phyloP scores from a whole-genome alignment of 2,113 vertebrate genomes.

The Ceyx cyanopectus region DNA sequence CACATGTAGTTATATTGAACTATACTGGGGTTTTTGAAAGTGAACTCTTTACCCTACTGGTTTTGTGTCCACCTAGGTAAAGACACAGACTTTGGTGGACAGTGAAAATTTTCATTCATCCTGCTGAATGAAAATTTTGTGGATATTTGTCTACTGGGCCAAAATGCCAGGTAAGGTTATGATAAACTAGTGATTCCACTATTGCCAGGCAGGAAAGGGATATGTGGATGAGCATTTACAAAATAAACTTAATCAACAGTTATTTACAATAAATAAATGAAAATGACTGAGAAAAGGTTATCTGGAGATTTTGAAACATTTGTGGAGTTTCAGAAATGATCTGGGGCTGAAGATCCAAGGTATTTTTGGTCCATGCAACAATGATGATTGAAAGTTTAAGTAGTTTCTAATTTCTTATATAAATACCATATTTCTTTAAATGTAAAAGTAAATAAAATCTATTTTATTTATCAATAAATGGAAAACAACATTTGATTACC shows the following conservation, averaged over 20 bases:
- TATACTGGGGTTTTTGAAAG: neutral
- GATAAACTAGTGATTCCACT: neutral
- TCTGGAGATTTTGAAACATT: constrained; percentile 13
- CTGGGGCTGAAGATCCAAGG: neutral
- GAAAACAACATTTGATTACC: neutral
- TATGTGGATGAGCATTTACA: neutral
- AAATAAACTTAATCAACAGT: neutral
- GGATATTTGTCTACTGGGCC: neutral
- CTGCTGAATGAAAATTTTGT: neutral
- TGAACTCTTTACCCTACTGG: neutral
- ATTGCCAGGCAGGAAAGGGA: neutral
- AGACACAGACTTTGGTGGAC: neutral
- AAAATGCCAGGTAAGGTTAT: neutral
- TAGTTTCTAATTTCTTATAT: neutral
- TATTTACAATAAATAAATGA: neutral
- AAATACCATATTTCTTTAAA: neutral
- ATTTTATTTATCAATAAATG: neutral
- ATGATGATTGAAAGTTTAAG: neutral
- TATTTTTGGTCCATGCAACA: constrained; percentile 10
- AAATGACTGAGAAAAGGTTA: neutral
- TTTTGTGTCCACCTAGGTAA: neutral
- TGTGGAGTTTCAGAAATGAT: constrained; percentile 3
- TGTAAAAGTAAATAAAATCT: neutral
- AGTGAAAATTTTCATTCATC: neutral
- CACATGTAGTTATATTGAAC: neutral